Evolutionary conservation across 2,113 vertebrate species (phyloP).

Genomic region (Podilymbus podiceps): DNA sequence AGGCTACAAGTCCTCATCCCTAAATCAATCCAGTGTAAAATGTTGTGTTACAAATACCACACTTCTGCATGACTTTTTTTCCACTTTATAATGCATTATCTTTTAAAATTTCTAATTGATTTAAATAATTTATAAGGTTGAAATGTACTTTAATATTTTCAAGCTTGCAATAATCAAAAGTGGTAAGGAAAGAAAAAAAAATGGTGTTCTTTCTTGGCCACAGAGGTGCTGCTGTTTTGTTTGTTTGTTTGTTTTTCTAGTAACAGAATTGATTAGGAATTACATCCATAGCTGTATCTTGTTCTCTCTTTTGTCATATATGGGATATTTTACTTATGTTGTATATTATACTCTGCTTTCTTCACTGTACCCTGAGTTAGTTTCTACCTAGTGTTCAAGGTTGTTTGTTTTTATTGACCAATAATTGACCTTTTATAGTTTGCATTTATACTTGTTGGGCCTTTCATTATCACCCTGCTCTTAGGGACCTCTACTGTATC

Average conservation of each 20-base stretch:
- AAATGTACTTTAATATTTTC: neutral
- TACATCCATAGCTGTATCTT: neutral
- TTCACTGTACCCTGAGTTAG: neutral
- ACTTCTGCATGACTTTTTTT: neutral
- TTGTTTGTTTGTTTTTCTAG: too few species aligned
- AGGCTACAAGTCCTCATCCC: neutral
- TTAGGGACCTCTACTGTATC: neutral
- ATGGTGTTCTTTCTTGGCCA: neutral
- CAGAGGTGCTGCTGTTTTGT: rapidly evolving
- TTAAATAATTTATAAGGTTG: neutral
- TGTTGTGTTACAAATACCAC: neutral
- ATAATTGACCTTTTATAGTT: neutral
- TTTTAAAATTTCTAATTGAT: neutral
- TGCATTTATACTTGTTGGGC: neutral
- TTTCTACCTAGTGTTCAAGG: neutral
- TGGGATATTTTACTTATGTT: neutral
- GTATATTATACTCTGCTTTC: neutral
- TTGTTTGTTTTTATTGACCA: neutral
- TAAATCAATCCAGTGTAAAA: neutral
- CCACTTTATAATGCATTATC: neutral
- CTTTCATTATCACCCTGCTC: neutral
- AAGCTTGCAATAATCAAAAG: neutral
- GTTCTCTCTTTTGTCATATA: neutral
- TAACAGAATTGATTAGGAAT: neutral
- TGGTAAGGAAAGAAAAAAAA: neutral